Percentiles rank a stretch among this genome's conserved stretches.
phyloP scores from a whole-genome alignment of 2,797 vertebrate genomes.

The Xiphorhynchus erythropygius region DNA sequence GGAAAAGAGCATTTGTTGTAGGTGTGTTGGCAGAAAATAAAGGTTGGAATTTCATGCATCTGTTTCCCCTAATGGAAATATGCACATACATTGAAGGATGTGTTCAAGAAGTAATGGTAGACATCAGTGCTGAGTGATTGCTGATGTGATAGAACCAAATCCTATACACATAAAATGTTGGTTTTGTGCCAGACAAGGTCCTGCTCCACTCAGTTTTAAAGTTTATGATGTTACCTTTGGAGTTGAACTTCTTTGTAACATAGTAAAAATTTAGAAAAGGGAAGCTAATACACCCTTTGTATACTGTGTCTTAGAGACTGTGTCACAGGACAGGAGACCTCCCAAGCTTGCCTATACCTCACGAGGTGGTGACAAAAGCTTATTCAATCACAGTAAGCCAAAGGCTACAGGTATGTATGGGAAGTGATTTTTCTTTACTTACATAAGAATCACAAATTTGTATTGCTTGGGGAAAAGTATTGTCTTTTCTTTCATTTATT shows the following conservation, averaged over 20 bases:
- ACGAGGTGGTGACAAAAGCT: slow-evolving; percentile 88
- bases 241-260: not conserved
- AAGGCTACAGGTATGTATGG: slow-evolving; percentile 90
- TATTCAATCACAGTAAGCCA: slow-evolving; percentile 92
- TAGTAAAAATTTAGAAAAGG: not conserved
- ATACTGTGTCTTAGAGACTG: slow-evolving; percentile 59
- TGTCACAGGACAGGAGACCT: slow-evolving; percentile 84
- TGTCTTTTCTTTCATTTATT: not conserved
- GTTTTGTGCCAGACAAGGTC: not conserved
- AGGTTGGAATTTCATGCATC: not conserved
- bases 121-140: not conserved
- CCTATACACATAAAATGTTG: rapidly evolving
- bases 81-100: rapidly evolving
- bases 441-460: not conserved
- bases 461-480: not conserved
- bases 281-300: not conserved
- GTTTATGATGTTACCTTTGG: rapidly evolving
- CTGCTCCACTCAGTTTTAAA: not conserved
- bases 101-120: not conserved
- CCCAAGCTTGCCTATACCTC: slow-evolving; percentile 91
- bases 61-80: not conserved
- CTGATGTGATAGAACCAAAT: not conserved
- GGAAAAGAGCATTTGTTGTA: not conserved
- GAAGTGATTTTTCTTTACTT: not conserved
- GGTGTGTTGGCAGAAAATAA: not conserved